Base-by-base conservation (phyloP, 2,888 invertebrate genomes). In the Drosophila maculinotata region DNA sequence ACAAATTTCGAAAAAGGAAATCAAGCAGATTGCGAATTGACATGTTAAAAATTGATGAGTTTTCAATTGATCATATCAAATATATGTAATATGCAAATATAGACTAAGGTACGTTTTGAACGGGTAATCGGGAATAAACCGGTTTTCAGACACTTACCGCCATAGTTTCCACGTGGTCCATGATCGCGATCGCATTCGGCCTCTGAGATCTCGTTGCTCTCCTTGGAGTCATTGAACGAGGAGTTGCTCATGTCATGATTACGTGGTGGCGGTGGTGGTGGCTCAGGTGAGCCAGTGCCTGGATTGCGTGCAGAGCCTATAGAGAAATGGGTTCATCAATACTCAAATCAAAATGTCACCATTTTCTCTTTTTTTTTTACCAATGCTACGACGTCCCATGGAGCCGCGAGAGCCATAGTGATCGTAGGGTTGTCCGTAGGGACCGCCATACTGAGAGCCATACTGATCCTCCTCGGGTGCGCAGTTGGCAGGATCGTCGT, bases 171-270 rank as follows among this genome's bases (percentile, higher is more conserved):
- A 89, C 96, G 95, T 64, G 94, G 95, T 92, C 96, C 95, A 88
- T 95, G 95, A 90, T 95, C 95, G 75, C 95, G 95, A 93, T 97
- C 97, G 92, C 97, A 97, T 92, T 97, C 97, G 84, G 97, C 97
- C 92, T 97, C 97, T 90, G 97, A 97, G 92, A 97, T 96, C 92
- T 97, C 97, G 93, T 97, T 97, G 92, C 97, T 97, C 92, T 97
- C 97, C 93, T 97, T 97, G 91, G 97, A 97, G 92, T 97, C 97
- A 92, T 97, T 97, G 92, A 97, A 97, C 58, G 95, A 95, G 82
- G 95, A 95, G 88, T 95, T 95, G 85, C 95, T 95, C 82, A 93
- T 93, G 91, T 96, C 96, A 89, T 96, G 96, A 92, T 97, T 97
- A 90, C 95, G 95, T 89, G 95, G 97, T 86, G 95, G 97, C 77